phyloP scores from a whole-genome alignment of 2,888 invertebrate species.

The Aporophyla nigra region DNA sequence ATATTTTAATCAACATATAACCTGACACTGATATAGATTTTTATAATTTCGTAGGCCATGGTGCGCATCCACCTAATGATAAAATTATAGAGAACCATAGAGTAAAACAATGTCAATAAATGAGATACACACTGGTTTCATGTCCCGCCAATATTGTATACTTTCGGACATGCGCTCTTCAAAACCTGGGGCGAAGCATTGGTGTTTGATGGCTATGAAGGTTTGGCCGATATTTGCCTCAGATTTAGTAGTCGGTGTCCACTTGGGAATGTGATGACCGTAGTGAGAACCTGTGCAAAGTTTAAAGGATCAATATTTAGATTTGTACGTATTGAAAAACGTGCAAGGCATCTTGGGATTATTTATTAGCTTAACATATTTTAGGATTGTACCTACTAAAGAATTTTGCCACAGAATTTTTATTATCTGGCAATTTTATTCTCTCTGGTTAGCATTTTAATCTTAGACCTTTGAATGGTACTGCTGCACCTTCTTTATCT shows the following conservation, averaged over 20 bases:
- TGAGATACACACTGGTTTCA: slow-evolving; percentile 37
- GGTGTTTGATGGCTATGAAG: slow-evolving; percentile 31
- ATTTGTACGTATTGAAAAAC: not conserved
- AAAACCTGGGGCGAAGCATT: slow-evolving; percentile 34
- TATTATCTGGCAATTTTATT: not conserved
- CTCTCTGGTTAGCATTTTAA: not conserved
- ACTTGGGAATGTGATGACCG: slow-evolving; percentile 24
- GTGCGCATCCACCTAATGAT: not conserved
- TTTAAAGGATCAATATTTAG: not conserved
- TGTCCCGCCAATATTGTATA: slow-evolving; percentile 25
- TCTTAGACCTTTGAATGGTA: not conserved
- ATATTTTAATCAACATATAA: no score
- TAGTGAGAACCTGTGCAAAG: slow-evolving; percentile 14
- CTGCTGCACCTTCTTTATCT: not conserved
- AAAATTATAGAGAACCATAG: not conserved
- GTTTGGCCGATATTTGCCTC: slow-evolving; percentile 30
- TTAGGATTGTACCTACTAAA: not conserved
- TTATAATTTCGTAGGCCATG: no score
- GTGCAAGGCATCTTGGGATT: not conserved
- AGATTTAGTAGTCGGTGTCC: not conserved
- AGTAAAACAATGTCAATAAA: not conserved
- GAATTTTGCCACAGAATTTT: not conserved
- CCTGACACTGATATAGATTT: no score
- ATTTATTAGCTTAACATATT: not conserved
- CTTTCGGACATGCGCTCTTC: slow-evolving; percentile 31